phyloP scores from a whole-genome alignment of 2,113 vertebrate genomes.

The Synchiropus splendidus region DNA sequence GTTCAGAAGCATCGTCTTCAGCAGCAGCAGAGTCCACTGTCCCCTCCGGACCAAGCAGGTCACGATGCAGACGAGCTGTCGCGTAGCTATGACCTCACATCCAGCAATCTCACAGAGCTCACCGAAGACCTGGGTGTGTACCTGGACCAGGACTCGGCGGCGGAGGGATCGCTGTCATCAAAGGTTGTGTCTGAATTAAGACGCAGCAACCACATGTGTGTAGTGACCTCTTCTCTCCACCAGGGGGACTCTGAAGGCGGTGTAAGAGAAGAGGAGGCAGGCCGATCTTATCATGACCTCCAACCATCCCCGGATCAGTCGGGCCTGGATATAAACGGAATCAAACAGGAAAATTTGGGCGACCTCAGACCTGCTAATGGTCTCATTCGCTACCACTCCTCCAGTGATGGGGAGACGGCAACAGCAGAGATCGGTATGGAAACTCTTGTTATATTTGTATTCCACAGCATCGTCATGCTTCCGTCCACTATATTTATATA shows the following conservation, averaged over 20 bases:
- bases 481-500: too few relatives aligned
- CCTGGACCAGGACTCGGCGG: constrained; percentile 78
- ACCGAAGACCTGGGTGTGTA: constrained; percentile 80
- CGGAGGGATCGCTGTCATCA: constrained; percentile 53
- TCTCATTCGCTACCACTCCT: constrained; percentile 87
- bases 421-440: constrained; percentile 73
- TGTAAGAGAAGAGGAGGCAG: constrained; percentile 69
- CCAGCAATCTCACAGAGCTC: constrained; percentile 80
- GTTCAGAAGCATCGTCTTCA: constrained; percentile 80
- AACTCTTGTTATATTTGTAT: constrained; percentile 19
- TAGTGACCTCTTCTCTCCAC: background rate
- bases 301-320: constrained; percentile 93
- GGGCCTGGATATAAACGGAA: constrained; percentile 86
- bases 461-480: too few relatives aligned
- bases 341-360: constrained; percentile 88
- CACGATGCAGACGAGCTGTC: constrained; percentile 49
- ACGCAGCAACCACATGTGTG: constrained; percentile 6
- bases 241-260: constrained; percentile 71
- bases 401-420: constrained; percentile 82
- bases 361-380: constrained; percentile 78
- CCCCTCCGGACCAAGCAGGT: too few relatives aligned
- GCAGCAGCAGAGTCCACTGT: constrained; percentile 61
- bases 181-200: constrained; percentile 7
- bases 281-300: constrained; percentile 88
- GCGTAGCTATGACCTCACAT: constrained; percentile 76